These are phyloP conservation scores for Vanessa atalanta DNA, from an alignment of 1,140 invertebrate species.

Conservation along the genomic window DNA sequence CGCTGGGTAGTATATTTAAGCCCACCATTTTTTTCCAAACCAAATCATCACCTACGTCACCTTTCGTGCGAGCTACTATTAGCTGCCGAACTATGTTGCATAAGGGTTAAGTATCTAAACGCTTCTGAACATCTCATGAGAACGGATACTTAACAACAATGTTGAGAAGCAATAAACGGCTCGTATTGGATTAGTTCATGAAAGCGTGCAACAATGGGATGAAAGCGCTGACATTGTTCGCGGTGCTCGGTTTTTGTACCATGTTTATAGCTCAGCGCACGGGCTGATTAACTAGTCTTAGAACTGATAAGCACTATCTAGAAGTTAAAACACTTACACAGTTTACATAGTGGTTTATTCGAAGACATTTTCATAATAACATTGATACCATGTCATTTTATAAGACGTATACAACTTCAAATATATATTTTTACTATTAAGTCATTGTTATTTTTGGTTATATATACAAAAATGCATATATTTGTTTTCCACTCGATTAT, in stretches of 20 bases:
- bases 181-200: constrained; percentile 59
- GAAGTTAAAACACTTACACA: background rate
- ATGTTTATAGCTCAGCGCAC: background rate
- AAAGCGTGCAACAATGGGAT: constrained; percentile 73
- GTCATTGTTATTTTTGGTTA: too few relatives aligned
- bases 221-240: constrained; percentile 59
- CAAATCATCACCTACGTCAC: too few relatives aligned
- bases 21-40: too few relatives aligned
- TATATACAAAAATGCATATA: too few relatives aligned
- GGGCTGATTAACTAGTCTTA: background rate
- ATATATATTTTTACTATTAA: too few relatives aligned
- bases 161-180: constrained; percentile 60
- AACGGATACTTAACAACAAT: constrained; percentile 65
- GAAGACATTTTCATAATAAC: too few relatives aligned
- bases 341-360: background rate
- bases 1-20: too few relatives aligned
- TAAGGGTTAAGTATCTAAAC: constrained; percentile 12
- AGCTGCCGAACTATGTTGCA: background rate
- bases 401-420: too few relatives aligned
- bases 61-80: background rate
- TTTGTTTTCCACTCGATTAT: too few relatives aligned
- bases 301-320: background rate
- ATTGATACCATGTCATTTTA: too few relatives aligned
- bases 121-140: constrained; percentile 51
- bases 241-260: background rate